Evolutionary conservation across 2,797 vertebrate genomes (phyloP), one percentile per base, ranked within the genome.

Genomic region (Enteromius fasciolatus): DNA sequence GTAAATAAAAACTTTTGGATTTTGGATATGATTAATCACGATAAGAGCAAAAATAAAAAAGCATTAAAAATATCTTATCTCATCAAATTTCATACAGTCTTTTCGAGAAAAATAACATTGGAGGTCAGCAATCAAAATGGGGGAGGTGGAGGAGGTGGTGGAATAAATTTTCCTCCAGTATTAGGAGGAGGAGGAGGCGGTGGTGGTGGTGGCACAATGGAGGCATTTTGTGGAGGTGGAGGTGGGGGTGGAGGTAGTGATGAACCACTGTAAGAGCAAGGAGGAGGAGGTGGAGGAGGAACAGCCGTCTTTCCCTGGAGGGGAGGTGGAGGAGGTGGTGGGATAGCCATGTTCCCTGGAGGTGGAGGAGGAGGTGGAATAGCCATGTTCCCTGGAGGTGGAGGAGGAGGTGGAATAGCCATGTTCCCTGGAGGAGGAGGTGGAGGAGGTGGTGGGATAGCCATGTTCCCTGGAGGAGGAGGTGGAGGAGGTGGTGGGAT

Each of bases 401-500:
- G 84, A 4, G 85, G 85, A 79, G 86, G 46, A 5, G 91, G 28
- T 5, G 68, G 23, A 8, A 39, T 39, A 39, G 36, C 36, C 7
- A 39, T 39, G 36, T 39, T 39, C 36, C 36, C 36, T 8, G 36
- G 7, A 39, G 31, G 36, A 39, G 23, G 57, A 90, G 81, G 46
- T 2, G 91, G 87, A 41, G 81, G 84, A 46, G 70, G 33, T 5
- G 70, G 33, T 9, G 67, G 39, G 7, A 48, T 10, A 67, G 39
- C 57, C 9, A 50, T 79, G 48, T 57, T 44, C 7, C 46, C 36
- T 17, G 83, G 89, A 18, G 90, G 86, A 66, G 87, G 84, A 4
- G 85, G 85, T 79, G 86, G 46, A 5, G 91, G 87, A 54, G 81
- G 83, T n/a, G 86, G 28, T 5, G 68, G 57, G 1, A 39, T 39